Evolutionary conservation across 2,888 invertebrate genomes (phyloP).

Genomic region (Campoplex capitator): DNA sequence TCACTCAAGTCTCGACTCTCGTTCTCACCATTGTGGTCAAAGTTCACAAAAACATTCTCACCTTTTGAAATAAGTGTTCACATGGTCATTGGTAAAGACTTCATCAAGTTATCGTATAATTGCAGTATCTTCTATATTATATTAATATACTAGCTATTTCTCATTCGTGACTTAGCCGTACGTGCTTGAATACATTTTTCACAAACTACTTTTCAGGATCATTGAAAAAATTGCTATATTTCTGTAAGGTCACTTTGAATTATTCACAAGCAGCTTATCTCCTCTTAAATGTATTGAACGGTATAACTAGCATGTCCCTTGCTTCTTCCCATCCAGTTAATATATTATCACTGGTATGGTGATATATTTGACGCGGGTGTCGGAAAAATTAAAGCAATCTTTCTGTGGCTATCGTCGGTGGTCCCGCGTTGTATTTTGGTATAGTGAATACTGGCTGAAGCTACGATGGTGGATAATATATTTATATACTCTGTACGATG

Average conservation of each 20-base stretch:
- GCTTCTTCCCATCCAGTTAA: conserved; percentile 69
- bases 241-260: neutral
- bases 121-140: neutral
- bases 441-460: conserved; percentile 44
- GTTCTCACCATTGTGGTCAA: conserved; percentile 58
- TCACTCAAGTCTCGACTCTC: conserved; percentile 38
- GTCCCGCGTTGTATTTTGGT: conserved; percentile 73
- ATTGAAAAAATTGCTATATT: neutral
- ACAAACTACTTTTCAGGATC: neutral
- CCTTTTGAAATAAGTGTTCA: conserved; percentile 32
- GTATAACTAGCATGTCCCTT: conserved; percentile 20
- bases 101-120: neutral
- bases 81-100: conserved; percentile 12
- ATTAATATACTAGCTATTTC: neutral
- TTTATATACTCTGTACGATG: conserved; percentile 46
- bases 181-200: neutral
- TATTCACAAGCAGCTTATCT: neutral
- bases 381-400: conserved; percentile 84
- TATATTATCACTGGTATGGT: conserved; percentile 79
- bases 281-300: conserved; percentile 2
- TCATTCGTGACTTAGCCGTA: neutral
- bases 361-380: conserved; percentile 82
- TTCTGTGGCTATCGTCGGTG: conserved; percentile 79
- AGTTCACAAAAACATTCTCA: conserved; percentile 60
- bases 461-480: conserved; percentile 37